These are phyloP conservation scores for Strigamia maritima DNA, from an alignment of 2,888 invertebrate genomes.

Conservation along the genomic window DNA sequence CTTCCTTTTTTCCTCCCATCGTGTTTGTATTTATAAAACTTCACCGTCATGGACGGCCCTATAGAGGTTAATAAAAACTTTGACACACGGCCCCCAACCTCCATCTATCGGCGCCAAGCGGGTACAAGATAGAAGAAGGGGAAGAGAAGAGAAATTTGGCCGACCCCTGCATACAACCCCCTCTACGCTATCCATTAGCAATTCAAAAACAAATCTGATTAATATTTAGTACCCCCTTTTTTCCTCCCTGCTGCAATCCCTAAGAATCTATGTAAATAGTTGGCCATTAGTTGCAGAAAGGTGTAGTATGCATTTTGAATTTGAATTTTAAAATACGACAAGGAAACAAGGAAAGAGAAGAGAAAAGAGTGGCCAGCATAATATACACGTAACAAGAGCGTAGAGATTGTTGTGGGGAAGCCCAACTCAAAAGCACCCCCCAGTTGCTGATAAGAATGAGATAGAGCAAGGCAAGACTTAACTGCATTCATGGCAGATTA, in stretches of 20 bases:
- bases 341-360: neutral
- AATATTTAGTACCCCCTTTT: conserved; percentile 17
- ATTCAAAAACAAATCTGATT: conserved; percentile 28
- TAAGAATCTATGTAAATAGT: conserved; percentile 7
- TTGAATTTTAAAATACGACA: neutral
- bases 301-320: neutral
- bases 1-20: neutral
- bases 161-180: neutral
- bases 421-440: neutral
- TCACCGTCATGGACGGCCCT: conserved; percentile 3
- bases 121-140: neutral
- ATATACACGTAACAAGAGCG: neutral
- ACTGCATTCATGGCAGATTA: neutral
- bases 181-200: conserved; percentile 17
- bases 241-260: neutral
- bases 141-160: neutral
- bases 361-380: neutral
- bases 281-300: conserved; percentile 25
- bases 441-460: neutral
- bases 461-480: neutral
- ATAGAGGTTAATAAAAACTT: conserved; percentile 24
- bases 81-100: conserved; percentile 3
- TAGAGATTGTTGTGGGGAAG: neutral
- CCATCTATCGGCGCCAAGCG: conserved; percentile 21
- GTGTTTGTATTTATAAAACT: conserved; percentile 1